Evolutionary conservation across 2,888 invertebrate genomes (phyloP).

Genomic region (Petrophora chlorosata): DNA sequence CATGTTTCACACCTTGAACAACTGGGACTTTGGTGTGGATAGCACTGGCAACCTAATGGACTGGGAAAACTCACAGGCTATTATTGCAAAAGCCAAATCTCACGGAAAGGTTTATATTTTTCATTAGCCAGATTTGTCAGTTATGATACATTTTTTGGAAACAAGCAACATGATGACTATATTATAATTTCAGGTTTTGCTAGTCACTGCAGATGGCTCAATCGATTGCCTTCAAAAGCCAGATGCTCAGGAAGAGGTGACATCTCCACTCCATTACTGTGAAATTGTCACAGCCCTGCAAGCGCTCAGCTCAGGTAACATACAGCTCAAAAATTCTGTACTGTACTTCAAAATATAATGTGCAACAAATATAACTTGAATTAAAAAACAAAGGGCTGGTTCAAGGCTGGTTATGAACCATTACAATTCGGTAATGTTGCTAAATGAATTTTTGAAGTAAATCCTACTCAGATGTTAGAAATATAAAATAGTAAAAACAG

Average conservation of each 20-base stretch:
- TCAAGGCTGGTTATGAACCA: no score
- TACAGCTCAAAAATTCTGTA: no score
- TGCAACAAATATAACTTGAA: no score
- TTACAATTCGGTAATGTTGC: background rate
- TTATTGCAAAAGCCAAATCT: slow-evolving; percentile 78
- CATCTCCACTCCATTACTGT: slow-evolving; percentile 91
- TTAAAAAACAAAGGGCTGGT: no score
- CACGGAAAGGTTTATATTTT: slow-evolving; percentile 81
- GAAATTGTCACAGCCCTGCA: slow-evolving; percentile 91
- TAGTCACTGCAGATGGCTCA: slow-evolving; percentile 97
- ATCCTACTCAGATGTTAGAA: no score
- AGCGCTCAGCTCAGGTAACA: slow-evolving; percentile 85
- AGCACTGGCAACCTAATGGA: slow-evolving; percentile 93
- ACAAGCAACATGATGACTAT: no score
- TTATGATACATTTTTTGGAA: background rate
- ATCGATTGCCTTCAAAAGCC: slow-evolving; percentile 94
- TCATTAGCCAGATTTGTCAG: no score
- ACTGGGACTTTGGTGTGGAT: slow-evolving; percentile 95
- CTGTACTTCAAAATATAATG: no score
- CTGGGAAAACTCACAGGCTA: slow-evolving; percentile 86
- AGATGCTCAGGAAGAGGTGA: slow-evolving; percentile 92
- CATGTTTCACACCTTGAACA: slow-evolving; percentile 88
- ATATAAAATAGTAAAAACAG: no score
- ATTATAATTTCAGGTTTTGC: slow-evolving; percentile 76
- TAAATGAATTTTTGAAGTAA: no score